Evolutionary conservation across 2,113 vertebrate genomes (phyloP).

Genomic region (Cercocebus atys): DNA sequence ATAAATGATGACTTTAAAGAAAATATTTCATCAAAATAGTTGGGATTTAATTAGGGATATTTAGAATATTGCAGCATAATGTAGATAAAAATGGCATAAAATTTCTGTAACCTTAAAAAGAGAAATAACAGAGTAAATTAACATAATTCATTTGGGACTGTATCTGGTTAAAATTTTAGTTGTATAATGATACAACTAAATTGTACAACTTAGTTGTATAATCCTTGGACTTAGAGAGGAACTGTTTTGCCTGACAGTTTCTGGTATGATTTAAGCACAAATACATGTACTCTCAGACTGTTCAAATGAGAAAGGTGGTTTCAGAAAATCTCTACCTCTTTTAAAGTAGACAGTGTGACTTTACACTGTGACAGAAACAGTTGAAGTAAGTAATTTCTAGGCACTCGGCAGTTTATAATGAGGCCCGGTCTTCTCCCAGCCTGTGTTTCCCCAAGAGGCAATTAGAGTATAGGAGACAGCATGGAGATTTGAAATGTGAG

Average conservation of each 20-base stretch:
- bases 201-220: neutral
- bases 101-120: neutral
- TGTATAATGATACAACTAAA: conserved; percentile 53
- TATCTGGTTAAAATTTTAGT: conserved; percentile 61
- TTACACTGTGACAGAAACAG: neutral
- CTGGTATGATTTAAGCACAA: conserved; percentile 40
- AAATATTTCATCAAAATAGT: neutral
- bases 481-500: neutral
- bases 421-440: neutral
- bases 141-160: neutral
- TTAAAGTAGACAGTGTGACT: neutral
- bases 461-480: neutral
- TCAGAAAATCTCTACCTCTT: neutral
- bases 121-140: neutral
- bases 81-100: neutral
- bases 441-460: neutral
- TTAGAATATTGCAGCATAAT: neutral
- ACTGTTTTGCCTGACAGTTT: conserved; percentile 37
- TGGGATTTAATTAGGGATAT: neutral
- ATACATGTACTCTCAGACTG: neutral
- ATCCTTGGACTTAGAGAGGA: conserved; percentile 17
- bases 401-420: neutral
- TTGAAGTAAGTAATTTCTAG: neutral
- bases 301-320: conserved; percentile 29
- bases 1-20: neutral